These are phyloP conservation scores for Zophobas atratus DNA, from an alignment of 1,140 invertebrate species.

Conservation along the genomic window DNA sequence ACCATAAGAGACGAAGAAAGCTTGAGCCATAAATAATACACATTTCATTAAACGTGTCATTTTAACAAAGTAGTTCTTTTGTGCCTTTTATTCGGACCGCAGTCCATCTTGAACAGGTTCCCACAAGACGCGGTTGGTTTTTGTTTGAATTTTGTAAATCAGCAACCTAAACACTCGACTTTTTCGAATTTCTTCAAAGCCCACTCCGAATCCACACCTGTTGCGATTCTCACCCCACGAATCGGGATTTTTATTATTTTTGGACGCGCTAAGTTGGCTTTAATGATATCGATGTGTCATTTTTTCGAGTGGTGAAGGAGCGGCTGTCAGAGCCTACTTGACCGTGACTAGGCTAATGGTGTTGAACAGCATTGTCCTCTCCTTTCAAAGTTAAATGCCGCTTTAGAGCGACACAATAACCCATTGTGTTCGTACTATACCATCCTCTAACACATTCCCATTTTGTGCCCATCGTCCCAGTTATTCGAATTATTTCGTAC, in stretches of 20 bases:
- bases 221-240: conserved; percentile 9
- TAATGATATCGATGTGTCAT: conserved; percentile 41
- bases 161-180: conserved; percentile 47
- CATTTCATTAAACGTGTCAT: conserved; percentile 63
- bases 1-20: conserved; percentile 44
- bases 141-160: conserved; percentile 52
- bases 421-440: conserved; percentile 42
- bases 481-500: conserved; percentile 3
- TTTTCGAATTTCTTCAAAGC: neutral
- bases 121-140: conserved; percentile 51
- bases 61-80: conserved; percentile 61
- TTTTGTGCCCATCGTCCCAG: neutral
- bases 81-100: conserved; percentile 50
- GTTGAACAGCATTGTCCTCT: conserved; percentile 49
- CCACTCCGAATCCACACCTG: conserved; percentile 13
- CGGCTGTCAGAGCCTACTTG: conserved; percentile 51
- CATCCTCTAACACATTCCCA: conserved; percentile 4
- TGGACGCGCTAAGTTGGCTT: conserved; percentile 13
- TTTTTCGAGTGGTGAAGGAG: conserved; percentile 32
- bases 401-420: conserved; percentile 48
- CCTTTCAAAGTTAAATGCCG: conserved; percentile 48
- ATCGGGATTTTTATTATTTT: conserved; percentile 30
- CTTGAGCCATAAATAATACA: conserved; percentile 58
- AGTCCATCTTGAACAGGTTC: conserved; percentile 44
- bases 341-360: conserved; percentile 54